Evolutionary conservation across 2,113 vertebrate genomes (phyloP), one percentile per base, ranked within the genome.

Genomic region (Sapajus apella): DNA sequence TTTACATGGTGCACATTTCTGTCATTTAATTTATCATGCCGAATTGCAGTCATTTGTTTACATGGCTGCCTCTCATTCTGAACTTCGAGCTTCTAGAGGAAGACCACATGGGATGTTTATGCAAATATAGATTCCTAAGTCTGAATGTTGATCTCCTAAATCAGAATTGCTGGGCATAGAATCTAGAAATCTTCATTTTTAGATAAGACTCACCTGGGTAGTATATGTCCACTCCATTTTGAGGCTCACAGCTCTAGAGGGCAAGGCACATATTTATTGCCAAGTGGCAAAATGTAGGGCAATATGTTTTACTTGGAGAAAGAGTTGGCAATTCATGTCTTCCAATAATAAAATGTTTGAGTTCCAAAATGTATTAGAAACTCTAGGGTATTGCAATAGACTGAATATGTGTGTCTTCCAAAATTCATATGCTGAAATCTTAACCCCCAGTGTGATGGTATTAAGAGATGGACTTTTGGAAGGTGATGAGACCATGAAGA

Each of bases 311-410:
- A n/a, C 45, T 68, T 88, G 50, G 56, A 85, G 55, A 85, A 84
- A 85, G 25, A 35, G 17, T 68, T 66, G 21, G 3, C 37, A 90
- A n/a, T 43, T 72, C 23, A 40, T 18, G 1, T 16, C 37, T 79
- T 61, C 23, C 43, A 40, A 8, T 79, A 77, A 80, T n/a, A 89
- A 76, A 35, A 25, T 43, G 8, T 40, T 14, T 96, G 64, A 64
- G 50, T 80, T 76, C 55, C 75, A 45, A 91, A 87, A 92, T 87
- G 13, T 56, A 56, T 86, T 87, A 87, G 43, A 76, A 86, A 82
- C 45, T 76, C 47, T 94, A 56, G 52, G 35, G 37, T 47, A 35
- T 56, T 40, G 16, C 17, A 40, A 40, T 50, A 43, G 30, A 50
- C 50, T 32, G 20, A 93, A 50, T 32, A 14, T 83, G 40, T 76